These are phyloP conservation scores for Sebastiscus albofasciatus DNA, from an alignment of 2,797 vertebrate species.

Conservation along the genomic window DNA sequence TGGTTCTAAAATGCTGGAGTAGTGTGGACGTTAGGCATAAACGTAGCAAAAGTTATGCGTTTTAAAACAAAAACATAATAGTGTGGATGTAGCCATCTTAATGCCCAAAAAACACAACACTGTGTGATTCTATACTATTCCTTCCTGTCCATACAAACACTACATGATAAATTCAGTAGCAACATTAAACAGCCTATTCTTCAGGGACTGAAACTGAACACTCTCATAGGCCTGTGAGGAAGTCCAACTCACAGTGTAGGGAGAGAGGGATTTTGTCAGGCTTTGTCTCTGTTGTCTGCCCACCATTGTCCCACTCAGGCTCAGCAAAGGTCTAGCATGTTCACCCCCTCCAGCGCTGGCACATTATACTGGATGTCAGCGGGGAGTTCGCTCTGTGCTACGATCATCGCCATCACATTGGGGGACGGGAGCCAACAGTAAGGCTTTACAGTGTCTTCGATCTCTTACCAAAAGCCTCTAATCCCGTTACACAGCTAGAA, in stretches of 20 bases:
- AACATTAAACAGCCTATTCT: slow-evolving; percentile 1
- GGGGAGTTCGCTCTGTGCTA: slow-evolving; percentile 2
- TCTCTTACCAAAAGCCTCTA: slow-evolving; percentile 40
- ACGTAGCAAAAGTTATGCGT: no score
- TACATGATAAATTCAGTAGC: neutral
- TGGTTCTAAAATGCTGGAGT: no score
- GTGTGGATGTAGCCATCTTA: neutral
- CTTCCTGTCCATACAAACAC: neutral
- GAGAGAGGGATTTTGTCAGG: slow-evolving; percentile 41
- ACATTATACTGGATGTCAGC: slow-evolving; percentile 41
- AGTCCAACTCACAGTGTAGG: slow-evolving; percentile 15
- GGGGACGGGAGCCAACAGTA: slow-evolving; percentile 7
- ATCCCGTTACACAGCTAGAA: slow-evolving; percentile 45
- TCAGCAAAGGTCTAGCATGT: slow-evolving; percentile 37
- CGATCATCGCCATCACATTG: slow-evolving; percentile 11
- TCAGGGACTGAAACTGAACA: slow-evolving; percentile 5
- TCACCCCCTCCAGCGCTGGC: slow-evolving; percentile 17
- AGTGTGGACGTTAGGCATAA: no score
- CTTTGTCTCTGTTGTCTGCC: slow-evolving; percentile 51
- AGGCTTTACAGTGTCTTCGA: slow-evolving; percentile 23
- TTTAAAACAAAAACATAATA: no score
- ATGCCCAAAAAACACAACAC: neutral
- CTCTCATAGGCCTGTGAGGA: neutral
- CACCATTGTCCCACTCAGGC: slow-evolving; percentile 40
- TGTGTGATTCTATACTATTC: neutral